phyloP scores from a whole-genome alignment of 2,888 invertebrate species.

The Sphaeridia pumilis region DNA sequence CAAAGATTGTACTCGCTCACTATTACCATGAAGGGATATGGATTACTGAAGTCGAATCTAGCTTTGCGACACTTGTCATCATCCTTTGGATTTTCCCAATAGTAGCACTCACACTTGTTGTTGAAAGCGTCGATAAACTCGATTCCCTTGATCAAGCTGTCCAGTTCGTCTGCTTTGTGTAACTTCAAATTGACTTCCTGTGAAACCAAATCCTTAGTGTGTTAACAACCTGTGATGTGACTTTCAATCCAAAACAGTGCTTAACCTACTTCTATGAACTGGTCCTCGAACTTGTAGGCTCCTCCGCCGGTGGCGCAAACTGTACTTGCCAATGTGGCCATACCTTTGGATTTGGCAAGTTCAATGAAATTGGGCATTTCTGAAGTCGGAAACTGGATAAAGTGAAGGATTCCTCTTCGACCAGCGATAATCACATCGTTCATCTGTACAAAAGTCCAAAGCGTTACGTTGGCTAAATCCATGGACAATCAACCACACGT shows the following conservation, averaged over 20 bases:
- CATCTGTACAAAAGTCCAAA: no score
- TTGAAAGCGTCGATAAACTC: conserved; percentile 85
- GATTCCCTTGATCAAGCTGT: conserved; percentile 88
- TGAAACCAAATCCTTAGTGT: background rate
- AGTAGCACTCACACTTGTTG: conserved; percentile 85
- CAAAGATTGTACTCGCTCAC: no score
- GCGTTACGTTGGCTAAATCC: no score
- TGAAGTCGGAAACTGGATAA: conserved; percentile 92
- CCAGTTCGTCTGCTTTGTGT: conserved; percentile 91
- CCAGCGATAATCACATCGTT: conserved; percentile 73
- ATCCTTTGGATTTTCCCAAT: conserved; percentile 73
- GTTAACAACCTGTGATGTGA: no score
- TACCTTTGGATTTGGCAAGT: conserved; percentile 85
- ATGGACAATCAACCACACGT: background rate
- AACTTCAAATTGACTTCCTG: conserved; percentile 86
- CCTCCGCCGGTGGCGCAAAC: conserved; percentile 98
- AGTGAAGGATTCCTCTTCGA: conserved; percentile 79
- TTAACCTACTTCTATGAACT: conserved; percentile 58
- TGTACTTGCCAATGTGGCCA: conserved; percentile 86
- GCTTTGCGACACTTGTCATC: conserved; percentile 50
- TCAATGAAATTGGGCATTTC: conserved; percentile 91
- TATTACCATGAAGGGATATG: conserved; percentile 55
- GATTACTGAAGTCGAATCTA: conserved; percentile 48
- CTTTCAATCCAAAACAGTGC: conserved; percentile 36
- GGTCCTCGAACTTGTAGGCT: conserved; percentile 91